Evolutionary conservation across 2,113 vertebrate genomes (phyloP).

Genomic region (Prochilodus magdalenae): DNA sequence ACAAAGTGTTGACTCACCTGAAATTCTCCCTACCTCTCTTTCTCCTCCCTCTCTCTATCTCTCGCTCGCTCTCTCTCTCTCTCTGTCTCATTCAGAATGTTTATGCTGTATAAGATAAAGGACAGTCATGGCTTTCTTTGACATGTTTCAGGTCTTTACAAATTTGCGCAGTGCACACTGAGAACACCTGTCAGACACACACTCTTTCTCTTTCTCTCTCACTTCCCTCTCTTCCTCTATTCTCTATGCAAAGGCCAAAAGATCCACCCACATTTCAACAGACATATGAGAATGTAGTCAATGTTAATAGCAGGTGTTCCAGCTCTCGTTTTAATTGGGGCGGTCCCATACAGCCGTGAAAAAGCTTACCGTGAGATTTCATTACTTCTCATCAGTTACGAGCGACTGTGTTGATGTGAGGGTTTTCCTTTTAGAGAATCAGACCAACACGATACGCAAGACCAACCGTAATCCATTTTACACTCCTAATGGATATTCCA

Average conservation of each 20-base stretch:
- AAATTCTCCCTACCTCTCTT: no score
- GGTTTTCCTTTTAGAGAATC: not conserved
- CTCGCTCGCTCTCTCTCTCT: not conserved
- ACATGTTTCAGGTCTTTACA: no score
- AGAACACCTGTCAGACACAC: not conserved
- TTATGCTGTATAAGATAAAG: no score
- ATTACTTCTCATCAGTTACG: slow-evolving; percentile 1
- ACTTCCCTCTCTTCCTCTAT: slow-evolving; percentile 22
- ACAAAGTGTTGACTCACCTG: not conserved
- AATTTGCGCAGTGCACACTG: no score
- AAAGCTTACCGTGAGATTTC: not conserved
- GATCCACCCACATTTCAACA: not conserved
- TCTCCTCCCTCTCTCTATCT: not conserved
- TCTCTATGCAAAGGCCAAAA: slow-evolving; percentile 29
- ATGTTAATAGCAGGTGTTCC: slow-evolving; percentile 48
- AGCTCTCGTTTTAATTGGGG: slow-evolving; percentile 11
- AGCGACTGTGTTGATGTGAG: not conserved
- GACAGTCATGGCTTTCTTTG: no score
- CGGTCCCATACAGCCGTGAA: not conserved
- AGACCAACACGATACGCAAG: not conserved
- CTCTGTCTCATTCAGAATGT: no score
- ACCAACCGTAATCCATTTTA: not conserved
- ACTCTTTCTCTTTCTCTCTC: no score
- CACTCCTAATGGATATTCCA: not conserved
- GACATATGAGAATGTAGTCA: slow-evolving; percentile 6